Base-by-base conservation (phyloP, 2,888 invertebrate genomes). In the Emmelina monodactyla region DNA sequence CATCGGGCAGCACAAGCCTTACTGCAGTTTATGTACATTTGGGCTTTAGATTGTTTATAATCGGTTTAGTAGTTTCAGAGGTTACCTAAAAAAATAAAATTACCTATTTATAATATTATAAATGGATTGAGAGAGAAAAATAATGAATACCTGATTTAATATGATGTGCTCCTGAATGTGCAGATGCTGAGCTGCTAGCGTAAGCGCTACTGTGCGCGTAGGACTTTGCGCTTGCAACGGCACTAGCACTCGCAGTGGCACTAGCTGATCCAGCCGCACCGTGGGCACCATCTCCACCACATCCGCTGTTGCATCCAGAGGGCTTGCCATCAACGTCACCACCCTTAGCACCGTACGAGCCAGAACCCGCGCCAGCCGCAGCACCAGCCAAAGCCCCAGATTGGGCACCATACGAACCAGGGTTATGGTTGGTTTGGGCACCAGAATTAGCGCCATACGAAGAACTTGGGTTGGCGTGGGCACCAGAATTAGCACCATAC, bases 161-260 rank as follows among this genome's bases (percentile, higher is more conserved):
- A n/a, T n/a, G n/a, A n/a, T 25, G 25, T 3, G 62, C 58, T 42
- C 72, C 71, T 22, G 70, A 48, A 34, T 72, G 67, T 3, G 72
- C 68, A 14, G 56, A 53, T n/a, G 72, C 65, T 15, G 67, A 63
- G 39, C 70, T 70, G 43, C 65, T 58, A n/a, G 72, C 61, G 35
- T 58, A 70, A 44, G n/a, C n/a, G 4, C n/a, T 3, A 19, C 62
- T 60, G 33, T 62, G 57, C 25, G 56, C 61, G 39, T 46, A 3
- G 10, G 47, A 51, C 28, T 44, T 51, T 3, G 51, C 46, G 22
- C 47, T 44, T 1, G 56, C 51, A 3, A 49, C 42, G 35, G 50
- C 47, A 7, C 43, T 42, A 13, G 59, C 53, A 28, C 51, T 55
- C 1, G 69, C 58, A n/a, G 55, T 30, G 10, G 11, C 28, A 12